Evolutionary conservation across 2,888 invertebrate genomes (phyloP).

Genomic region (Apamea crenata): DNA sequence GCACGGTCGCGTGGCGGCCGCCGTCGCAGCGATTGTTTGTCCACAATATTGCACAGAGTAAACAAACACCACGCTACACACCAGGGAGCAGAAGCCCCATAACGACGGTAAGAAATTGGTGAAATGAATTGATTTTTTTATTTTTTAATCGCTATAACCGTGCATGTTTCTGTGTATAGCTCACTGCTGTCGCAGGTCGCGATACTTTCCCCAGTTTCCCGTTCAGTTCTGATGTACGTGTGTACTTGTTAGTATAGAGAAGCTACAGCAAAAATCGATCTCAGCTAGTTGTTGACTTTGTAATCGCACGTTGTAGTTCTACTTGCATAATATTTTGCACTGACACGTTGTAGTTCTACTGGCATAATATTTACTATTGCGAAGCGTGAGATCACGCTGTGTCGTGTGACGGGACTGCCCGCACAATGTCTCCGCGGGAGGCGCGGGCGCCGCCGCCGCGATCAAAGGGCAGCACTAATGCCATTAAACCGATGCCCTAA

Average conservation of each 20-base stretch:
- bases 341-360: constrained; percentile 19
- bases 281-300: background rate
- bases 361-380: background rate
- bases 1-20: constrained; percentile 78
- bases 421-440: constrained; percentile 60
- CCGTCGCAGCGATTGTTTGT: constrained; percentile 79
- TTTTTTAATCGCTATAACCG: background rate
- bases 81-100: constrained; percentile 34
- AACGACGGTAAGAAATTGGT: background rate
- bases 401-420: constrained; percentile 22
- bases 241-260: background rate
- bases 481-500: constrained; percentile 63
- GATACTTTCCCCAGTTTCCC: background rate
- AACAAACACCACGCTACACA: constrained; percentile 63
- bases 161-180: background rate
- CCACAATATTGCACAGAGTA: constrained; percentile 69
- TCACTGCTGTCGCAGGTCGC: background rate
- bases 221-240: background rate
- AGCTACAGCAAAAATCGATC: background rate
- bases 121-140: background rate
- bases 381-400: background rate
- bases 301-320: constrained; percentile 9
- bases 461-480: constrained; percentile 64
- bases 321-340: constrained; percentile 1
- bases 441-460: constrained; percentile 32